These are phyloP conservation scores for Lutraria lutraria DNA, from an alignment of 2,888 invertebrate species.

Conservation along the genomic window DNA sequence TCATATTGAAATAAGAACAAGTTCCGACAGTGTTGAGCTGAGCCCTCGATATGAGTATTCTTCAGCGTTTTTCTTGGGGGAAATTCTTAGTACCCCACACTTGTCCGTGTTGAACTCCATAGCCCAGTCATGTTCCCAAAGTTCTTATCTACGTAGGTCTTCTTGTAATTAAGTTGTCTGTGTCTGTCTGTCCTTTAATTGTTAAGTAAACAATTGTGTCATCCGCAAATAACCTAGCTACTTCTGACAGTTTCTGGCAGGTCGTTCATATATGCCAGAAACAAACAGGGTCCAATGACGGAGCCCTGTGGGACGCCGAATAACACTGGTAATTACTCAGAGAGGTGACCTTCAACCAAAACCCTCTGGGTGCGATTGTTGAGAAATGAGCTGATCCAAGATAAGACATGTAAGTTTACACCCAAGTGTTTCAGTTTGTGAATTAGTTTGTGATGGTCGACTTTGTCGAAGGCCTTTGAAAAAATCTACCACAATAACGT, in stretches of 20 bases:
- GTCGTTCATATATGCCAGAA: not conserved
- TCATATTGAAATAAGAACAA: too few relatives aligned
- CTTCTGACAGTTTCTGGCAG: not conserved
- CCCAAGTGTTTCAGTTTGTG: too few relatives aligned
- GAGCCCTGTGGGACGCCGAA: not conserved
- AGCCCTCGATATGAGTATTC: too few relatives aligned
- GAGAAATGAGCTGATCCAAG: not conserved
- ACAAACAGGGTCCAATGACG: not conserved
- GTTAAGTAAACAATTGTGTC: not conserved
- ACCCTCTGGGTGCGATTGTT: not conserved
- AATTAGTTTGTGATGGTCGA: conserved; percentile 15
- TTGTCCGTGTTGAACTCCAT: too few relatives aligned
- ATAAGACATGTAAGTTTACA: not conserved
- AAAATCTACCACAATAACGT: conserved; percentile 54
- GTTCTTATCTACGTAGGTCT: not conserved
- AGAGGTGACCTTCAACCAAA: not conserved
- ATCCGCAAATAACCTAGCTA: not conserved
- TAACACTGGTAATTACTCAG: not conserved
- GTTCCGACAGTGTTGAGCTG: too few relatives aligned
- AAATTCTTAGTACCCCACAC: too few relatives aligned
- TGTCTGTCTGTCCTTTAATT: not conserved
- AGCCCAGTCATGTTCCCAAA: too few relatives aligned
- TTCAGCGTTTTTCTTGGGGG: too few relatives aligned
- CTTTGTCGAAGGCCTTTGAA: conserved; percentile 44
- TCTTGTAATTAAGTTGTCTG: not conserved